Evolutionary conservation across 2,888 invertebrate species (phyloP).

Genomic region (Syrista parreyssii): DNA sequence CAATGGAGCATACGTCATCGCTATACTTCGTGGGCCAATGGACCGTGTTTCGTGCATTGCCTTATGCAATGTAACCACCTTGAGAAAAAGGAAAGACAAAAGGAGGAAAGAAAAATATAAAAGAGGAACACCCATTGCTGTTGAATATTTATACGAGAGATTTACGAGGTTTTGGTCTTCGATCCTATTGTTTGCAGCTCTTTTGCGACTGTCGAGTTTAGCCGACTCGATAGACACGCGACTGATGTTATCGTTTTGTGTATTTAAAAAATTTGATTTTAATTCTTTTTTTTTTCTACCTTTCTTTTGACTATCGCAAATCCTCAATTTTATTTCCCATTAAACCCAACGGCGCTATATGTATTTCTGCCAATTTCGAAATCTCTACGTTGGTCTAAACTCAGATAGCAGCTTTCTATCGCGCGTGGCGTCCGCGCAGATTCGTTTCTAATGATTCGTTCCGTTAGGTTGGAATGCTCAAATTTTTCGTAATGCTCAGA

Average conservation of each 20-base stretch:
- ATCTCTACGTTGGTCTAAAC: neutral
- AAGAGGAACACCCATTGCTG: neutral
- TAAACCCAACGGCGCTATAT: neutral
- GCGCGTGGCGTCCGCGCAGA: neutral
- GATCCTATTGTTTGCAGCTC: neutral
- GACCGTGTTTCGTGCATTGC: slow-evolving; percentile 2
- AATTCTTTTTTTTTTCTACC: neutral
- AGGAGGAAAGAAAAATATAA: neutral
- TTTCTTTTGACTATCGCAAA: neutral
- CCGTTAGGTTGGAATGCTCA: neutral
- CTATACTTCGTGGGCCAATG: neutral
- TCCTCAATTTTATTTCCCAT: neutral
- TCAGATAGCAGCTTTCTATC: neutral
- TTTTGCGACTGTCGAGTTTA: neutral
- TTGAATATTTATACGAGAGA: neutral
- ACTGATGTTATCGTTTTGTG: neutral
- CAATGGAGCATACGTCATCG: neutral
- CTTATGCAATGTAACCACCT: slow-evolving; percentile 1
- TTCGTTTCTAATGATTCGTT: neutral
- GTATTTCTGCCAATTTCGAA: neutral
- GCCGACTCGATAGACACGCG: neutral
- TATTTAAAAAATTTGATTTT: neutral
- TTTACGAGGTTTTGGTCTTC: neutral
- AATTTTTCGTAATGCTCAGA: neutral
- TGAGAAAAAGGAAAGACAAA: neutral